Base-by-base conservation (phyloP, 2,797 vertebrate species). In the Enteromius mattozi region DNA sequence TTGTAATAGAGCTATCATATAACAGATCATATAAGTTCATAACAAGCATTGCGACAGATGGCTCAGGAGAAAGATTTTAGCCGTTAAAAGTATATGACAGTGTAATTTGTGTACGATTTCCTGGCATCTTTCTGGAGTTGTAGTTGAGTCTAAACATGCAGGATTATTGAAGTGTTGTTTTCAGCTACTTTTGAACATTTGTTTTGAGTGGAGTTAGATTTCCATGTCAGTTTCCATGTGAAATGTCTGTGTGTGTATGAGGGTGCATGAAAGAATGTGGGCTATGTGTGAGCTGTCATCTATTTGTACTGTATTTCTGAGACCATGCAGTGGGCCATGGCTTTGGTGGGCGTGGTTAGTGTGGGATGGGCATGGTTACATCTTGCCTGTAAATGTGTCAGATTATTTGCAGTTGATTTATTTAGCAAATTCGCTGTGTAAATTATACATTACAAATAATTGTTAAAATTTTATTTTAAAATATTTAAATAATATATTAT, bases 11-110 rank as follows among this genome's bases (percentile, higher is more conserved):
- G 56, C 56, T 27, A 27, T 61, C n/a, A 61, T 61, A 24, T 24
- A 61, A 61, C n/a, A 27, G 10, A 27, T 61, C 6, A 63, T 10
- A 30, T 63, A 63, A 16, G 61, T 63, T 63, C 3, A 59, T 37
- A 59, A 76, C 17, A 35, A 56, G 9, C 33, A 21, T 76, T 59
- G 19, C 33, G 16, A 76, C 49, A 76, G 74, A 76, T 76, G 19
- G 9, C 30, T 51, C 6, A 4, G 47, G 16, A 19, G 0, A 37
- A 54, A 37, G 19, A 37, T 76, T 56, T 56, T 27, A 30, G 24
- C 61, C 2, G 27, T 30, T 63, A 63, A 30, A 63, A 56, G 13
- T 49, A 76, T 30, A 12, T 56, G 74, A 54, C 49, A 30, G 49
- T 37, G 49, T 56, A n/a, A 56, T 76, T 56, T 76, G 27, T 63